Percentiles rank a stretch among this genome's conserved stretches.
Evolutionary conservation across 2,888 invertebrate species (phyloP).

Genomic region (Tortricodes alternella): DNA sequence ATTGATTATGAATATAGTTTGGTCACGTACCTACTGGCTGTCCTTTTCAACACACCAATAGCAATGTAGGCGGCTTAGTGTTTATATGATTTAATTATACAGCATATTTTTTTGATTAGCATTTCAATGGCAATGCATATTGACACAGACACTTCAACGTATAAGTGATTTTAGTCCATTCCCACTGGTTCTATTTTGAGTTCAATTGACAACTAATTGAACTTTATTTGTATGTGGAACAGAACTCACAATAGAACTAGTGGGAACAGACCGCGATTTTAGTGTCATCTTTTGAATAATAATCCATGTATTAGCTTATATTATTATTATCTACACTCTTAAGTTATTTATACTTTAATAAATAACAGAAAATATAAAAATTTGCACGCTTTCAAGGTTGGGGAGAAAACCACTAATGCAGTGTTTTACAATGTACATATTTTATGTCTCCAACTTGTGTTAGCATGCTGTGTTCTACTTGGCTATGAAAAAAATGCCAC

Average conservation of each 20-base stretch:
- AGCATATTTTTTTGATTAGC: too few relatives aligned
- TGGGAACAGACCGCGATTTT: too few relatives aligned
- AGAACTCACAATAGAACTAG: too few relatives aligned
- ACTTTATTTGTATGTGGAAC: too few relatives aligned
- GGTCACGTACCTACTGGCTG: constrained; percentile 16
- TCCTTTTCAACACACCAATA: constrained; percentile 8
- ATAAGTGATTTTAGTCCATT: too few relatives aligned
- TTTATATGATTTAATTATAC: constrained; percentile 1
- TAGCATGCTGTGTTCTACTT: background rate
- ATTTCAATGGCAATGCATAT: background rate
- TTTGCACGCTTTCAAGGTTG: background rate
- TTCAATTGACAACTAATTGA: too few relatives aligned
- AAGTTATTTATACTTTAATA: too few relatives aligned
- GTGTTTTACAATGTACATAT: background rate
- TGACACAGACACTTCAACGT: background rate
- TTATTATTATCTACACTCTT: too few relatives aligned
- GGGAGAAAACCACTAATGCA: background rate
- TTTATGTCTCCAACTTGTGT: background rate
- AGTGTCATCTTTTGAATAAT: too few relatives aligned
- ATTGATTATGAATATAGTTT: constrained; percentile 10
- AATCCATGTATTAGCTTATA: too few relatives aligned
- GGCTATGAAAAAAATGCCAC: too few relatives aligned
- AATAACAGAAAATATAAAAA: background rate
- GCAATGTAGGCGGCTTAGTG: constrained; percentile 2
- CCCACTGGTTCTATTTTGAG: too few relatives aligned